phyloP scores from a whole-genome alignment of 2,888 invertebrate genomes.

The Apotomis capreana region DNA sequence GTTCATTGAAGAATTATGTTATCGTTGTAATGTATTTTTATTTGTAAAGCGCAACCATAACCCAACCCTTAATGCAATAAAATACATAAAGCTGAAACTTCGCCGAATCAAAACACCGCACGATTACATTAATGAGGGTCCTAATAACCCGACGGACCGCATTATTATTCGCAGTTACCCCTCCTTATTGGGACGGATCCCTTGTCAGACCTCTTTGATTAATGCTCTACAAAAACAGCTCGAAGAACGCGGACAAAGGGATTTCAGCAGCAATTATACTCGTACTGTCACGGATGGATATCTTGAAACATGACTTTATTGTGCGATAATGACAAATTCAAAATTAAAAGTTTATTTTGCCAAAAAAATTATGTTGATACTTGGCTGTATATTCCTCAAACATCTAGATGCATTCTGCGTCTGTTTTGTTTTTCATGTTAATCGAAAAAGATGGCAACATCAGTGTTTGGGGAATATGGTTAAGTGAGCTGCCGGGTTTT shows the following conservation, averaged over 20 bases:
- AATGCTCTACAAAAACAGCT: constrained; percentile 49
- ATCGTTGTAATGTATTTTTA: no score
- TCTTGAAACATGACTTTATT: constrained; percentile 13
- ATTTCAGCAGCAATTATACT: constrained; percentile 47
- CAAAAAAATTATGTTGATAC: no score
- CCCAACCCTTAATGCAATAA: constrained; percentile 2
- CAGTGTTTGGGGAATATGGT: no score
- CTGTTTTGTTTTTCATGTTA: no score
- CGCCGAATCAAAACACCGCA: constrained; percentile 32
- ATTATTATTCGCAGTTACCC: constrained; percentile 22
- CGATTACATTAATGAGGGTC: constrained; percentile 58
- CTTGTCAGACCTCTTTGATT: constrained; percentile 49
- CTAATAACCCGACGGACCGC: constrained; percentile 48
- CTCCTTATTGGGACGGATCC: constrained; percentile 42
- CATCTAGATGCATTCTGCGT: no score
- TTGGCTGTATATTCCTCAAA: no score
- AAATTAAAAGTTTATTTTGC: no score
- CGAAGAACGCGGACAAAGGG: constrained; percentile 46
- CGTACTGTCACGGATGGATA: constrained; percentile 6
- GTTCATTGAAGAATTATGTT: no score
- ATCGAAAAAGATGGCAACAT: no score
- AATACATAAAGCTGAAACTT: constrained; percentile 26
- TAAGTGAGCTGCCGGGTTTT: no score
- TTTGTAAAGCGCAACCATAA: neutral
- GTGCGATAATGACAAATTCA: neutral